These are phyloP conservation scores for Charadrius vociferus DNA, from an alignment of 2,113 vertebrate genomes.

Conservation along the genomic window DNA sequence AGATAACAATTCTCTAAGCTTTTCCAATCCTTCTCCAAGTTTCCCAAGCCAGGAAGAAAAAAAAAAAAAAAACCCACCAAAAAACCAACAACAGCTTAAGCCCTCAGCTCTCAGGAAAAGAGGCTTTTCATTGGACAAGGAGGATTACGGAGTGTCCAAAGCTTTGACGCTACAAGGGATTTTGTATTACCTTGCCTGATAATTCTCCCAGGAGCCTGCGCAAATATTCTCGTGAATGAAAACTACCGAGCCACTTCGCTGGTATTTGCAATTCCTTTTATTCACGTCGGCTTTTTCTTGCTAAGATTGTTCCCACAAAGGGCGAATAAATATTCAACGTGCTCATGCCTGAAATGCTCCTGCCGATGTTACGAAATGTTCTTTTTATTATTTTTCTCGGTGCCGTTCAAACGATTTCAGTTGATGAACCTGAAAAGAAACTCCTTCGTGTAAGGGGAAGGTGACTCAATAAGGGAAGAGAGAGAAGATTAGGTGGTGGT, in stretches of 20 bases:
- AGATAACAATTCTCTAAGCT: neutral
- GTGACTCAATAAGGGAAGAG: neutral
- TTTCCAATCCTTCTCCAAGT: neutral
- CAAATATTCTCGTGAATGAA: slow-evolving; percentile 33
- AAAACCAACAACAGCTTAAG: neutral
- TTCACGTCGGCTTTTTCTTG: neutral
- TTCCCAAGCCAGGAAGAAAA: neutral
- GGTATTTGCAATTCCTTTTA: slow-evolving; percentile 53
- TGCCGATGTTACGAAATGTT: neutral
- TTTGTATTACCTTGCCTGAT: slow-evolving; percentile 8
- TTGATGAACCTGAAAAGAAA: neutral
- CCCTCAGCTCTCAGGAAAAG: neutral
- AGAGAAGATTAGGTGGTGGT: neutral
- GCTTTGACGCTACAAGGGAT: neutral
- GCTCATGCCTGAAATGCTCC: neutral
- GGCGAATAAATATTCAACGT: slow-evolving; percentile 45
- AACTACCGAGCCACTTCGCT: neutral
- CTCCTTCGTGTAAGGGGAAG: neutral
- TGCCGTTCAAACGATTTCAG: neutral
- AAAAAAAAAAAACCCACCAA: too few species aligned
- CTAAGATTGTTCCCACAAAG: slow-evolving; percentile 23
- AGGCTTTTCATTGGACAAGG: neutral
- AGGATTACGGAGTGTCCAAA: neutral
- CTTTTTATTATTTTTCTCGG: neutral
- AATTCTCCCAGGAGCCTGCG: slow-evolving; percentile 2